A percentile compares a stretch with the other conserved stretches of the same genome.
These are phyloP conservation scores for Icerya purchasi DNA, from an alignment of 2,888 invertebrate genomes.

Conservation along the genomic window DNA sequence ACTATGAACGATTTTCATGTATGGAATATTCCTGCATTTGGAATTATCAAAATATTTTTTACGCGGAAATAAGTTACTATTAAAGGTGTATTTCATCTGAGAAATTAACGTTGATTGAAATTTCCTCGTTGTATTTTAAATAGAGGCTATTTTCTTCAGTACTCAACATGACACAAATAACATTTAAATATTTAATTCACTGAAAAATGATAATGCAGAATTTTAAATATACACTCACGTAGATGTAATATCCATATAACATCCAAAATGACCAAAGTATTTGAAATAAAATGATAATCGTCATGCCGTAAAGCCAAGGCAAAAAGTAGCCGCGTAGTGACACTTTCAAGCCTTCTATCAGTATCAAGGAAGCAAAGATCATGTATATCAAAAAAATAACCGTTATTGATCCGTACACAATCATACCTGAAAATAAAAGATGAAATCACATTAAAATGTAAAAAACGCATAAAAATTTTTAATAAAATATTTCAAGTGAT, in stretches of 20 bases:
- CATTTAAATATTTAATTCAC: too few species aligned
- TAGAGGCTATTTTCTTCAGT: too few species aligned
- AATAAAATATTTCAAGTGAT: background rate
- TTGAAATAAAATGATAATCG: slow-evolving; percentile 48
- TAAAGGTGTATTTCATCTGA: too few species aligned
- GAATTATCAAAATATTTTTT: too few species aligned
- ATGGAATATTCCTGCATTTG: too few species aligned
- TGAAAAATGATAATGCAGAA: too few species aligned
- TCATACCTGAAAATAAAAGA: slow-evolving; percentile 39
- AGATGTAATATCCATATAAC: slow-evolving; percentile 72
- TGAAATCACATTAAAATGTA: background rate
- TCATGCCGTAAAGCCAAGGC: slow-evolving; percentile 54
- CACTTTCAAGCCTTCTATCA: slow-evolving; percentile 39
- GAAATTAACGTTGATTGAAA: too few species aligned
- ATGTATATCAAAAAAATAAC: slow-evolving; percentile 35
- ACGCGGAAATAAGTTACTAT: too few species aligned
- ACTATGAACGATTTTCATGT: too few species aligned
- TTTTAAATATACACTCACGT: slow-evolving; percentile 61
- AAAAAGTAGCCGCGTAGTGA: slow-evolving; percentile 60
- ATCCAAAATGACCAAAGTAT: slow-evolving; percentile 64
- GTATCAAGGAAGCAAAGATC: slow-evolving; percentile 34
- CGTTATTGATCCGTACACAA: slow-evolving; percentile 41
- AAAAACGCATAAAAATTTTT: too few species aligned
- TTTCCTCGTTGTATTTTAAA: too few species aligned
- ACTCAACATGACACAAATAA: too few species aligned